These are phyloP conservation scores for Bovichtus diacanthus DNA, from an alignment of 2,797 vertebrate species.

Conservation along the genomic window DNA sequence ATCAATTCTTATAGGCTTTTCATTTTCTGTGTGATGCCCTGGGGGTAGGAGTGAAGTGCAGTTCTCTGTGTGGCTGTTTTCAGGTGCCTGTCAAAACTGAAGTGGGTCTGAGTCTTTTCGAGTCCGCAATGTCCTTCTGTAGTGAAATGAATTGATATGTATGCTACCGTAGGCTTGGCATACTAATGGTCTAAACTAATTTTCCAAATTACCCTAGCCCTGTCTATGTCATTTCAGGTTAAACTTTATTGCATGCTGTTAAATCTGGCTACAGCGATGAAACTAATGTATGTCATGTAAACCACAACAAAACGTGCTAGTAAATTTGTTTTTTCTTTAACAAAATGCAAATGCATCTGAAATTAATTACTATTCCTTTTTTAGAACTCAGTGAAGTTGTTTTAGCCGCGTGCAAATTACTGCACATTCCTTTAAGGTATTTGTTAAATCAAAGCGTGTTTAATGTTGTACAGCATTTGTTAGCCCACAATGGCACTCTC, in stretches of 20 bases:
- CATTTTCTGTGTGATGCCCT: constrained; percentile 78
- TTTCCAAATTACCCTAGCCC: constrained; percentile 63
- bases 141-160: constrained; percentile 73
- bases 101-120: constrained; percentile 64
- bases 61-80: constrained; percentile 69
- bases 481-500: constrained; percentile 33
- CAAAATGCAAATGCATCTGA: neutral
- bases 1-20: constrained; percentile 84
- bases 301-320: neutral
- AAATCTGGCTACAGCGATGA: constrained; percentile 64
- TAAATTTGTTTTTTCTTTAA: neutral
- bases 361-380: constrained; percentile 15
- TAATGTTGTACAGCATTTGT: constrained; percentile 41
- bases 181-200: constrained; percentile 77
- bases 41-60: constrained; percentile 54
- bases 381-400: neutral
- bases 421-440: neutral
- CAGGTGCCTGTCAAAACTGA: constrained; percentile 75
- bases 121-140: constrained; percentile 68
- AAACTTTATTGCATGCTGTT: constrained; percentile 65
- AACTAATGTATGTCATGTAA: constrained; percentile 54
- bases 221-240: constrained; percentile 63
- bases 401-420: constrained; percentile 9
- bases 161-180: constrained; percentile 58
- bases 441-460: constrained; percentile 24